Evolutionary conservation across 1,140 invertebrate genomes (phyloP), one percentile per base, ranked within the genome.

Genomic region (Micrasema minimum): DNA sequence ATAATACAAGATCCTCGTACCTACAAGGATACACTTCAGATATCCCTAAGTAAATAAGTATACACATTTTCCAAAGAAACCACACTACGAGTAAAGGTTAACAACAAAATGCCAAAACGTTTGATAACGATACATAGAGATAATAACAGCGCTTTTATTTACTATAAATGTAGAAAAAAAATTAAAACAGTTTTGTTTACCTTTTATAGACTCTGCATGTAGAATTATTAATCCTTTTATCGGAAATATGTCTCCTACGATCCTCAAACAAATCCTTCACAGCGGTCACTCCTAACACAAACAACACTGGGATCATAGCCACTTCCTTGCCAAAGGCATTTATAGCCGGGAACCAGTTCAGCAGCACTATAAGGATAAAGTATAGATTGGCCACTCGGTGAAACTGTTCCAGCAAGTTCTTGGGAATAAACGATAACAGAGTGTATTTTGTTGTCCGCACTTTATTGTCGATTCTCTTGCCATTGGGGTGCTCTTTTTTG

Each of bases 231-330:
- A 99, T 94, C 73, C 95, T 88, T 76, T 93, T 93, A 82, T 99
- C 97, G 51, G 95, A 96, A 6, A 89, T 88, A 75, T 95, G 90
- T 78, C 97, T 85, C 57, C 96, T 85, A 46, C 94, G 90, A 84
- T 99, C 97, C 85, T 99, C 97, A 82, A 96, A 98, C 57, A 95
- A 88, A 86, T 99, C 97, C 84, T 99, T 99, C 37, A 99, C 88
- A 1, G 95, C 96, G 0, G 97, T 99, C n/a, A 99, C 95, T 69
- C 92, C 91, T 4, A 99, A 88, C 75, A 99, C 96, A 87, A 99
- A 96, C 76, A 95, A 81, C 57, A 97, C 94, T 1, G 96, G 96
- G 75, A 98, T 89, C 91, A 98, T 96, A 0, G 96, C 94, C 68
- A 99, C 89, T 85, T 98, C 96, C 82, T 97, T 98, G 69, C 95